A percentile compares a stretch with the other conserved stretches of the same genome.
phyloP scores from a whole-genome alignment of 2,888 invertebrate species.

The Sminthurinus aureus region DNA sequence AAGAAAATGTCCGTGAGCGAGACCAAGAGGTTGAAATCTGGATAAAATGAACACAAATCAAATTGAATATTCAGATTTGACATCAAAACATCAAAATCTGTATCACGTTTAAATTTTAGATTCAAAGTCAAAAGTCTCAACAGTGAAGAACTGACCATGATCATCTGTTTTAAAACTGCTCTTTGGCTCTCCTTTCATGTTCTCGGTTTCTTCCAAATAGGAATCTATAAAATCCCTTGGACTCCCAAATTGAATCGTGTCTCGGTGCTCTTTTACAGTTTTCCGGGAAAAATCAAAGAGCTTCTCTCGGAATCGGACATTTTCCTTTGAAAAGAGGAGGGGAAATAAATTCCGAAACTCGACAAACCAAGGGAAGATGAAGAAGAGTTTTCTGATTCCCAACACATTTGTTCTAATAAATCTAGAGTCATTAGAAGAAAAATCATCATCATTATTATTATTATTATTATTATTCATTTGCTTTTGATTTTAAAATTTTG shows the following conservation, averaged over 20 bases:
- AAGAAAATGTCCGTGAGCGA: background rate
- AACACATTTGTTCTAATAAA: too few relatives aligned
- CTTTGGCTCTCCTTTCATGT: background rate
- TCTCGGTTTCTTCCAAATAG: background rate
- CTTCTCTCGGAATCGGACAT: background rate
- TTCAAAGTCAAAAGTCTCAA: background rate
- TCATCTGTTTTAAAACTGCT: background rate
- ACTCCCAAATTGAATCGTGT: background rate
- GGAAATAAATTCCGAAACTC: background rate
- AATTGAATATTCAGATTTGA: background rate
- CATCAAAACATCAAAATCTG: background rate
- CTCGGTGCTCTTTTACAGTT: conserved; percentile 3
- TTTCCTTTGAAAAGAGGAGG: background rate
- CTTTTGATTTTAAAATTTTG: too few relatives aligned
- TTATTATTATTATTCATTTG: too few relatives aligned
- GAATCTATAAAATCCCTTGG: conserved; percentile 29
- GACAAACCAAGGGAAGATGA: background rate
- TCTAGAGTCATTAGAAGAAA: too few relatives aligned
- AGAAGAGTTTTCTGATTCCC: background rate
- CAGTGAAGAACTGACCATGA: background rate
- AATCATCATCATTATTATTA: too few relatives aligned
- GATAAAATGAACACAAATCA: background rate
- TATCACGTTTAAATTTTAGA: background rate
- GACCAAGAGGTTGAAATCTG: background rate
- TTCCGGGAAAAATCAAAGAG: background rate